phyloP scores from a whole-genome alignment of 2,113 vertebrate species.

The Crotalus viridis region DNA sequence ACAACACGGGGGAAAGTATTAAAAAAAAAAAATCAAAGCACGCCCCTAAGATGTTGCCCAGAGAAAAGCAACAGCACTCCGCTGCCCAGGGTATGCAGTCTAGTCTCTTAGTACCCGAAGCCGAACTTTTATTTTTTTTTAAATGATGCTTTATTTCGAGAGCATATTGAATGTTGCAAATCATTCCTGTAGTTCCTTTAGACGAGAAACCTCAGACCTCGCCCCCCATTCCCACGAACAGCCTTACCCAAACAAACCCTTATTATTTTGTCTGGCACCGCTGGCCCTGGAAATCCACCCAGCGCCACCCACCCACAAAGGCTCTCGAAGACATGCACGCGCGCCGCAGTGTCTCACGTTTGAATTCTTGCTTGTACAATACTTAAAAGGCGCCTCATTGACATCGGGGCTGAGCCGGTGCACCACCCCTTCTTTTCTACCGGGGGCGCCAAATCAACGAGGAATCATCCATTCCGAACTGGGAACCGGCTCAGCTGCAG shows the following conservation, averaged over 20 bases:
- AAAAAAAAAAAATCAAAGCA: background rate
- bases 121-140: background rate
- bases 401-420: background rate
- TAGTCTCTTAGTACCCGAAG: too few relatives aligned
- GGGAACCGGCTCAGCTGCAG: background rate
- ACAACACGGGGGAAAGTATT: background rate
- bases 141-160: background rate
- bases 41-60: background rate
- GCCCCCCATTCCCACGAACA: background rate
- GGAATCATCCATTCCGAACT: background rate
- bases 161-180: background rate
- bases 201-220: background rate
- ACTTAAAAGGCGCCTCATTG: background rate
- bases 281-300: background rate
- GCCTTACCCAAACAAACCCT: background rate
- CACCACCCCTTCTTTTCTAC: background rate
- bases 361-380: background rate
- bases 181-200: background rate
- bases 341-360: background rate
- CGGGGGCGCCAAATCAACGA: slow-evolving; percentile 25
- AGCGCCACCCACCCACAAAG: slow-evolving; percentile 17
- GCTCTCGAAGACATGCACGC: background rate
- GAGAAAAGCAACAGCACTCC: background rate
- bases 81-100: background rate
- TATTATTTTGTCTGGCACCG: background rate